phyloP scores from a whole-genome alignment of 2,797 vertebrate species.

The Enteromius paludinosus region DNA sequence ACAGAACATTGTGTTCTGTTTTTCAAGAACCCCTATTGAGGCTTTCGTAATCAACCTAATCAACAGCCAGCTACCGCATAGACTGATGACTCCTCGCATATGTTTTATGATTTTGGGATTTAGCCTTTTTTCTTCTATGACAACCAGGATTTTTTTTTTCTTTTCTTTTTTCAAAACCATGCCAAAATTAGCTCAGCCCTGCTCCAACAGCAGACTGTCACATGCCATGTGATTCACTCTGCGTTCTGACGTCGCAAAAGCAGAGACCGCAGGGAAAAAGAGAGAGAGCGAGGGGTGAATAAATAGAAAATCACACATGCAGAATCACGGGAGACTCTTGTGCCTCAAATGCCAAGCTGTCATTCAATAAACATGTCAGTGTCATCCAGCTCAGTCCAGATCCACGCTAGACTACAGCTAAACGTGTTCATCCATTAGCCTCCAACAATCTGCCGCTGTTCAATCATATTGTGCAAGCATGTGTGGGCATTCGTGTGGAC shows the following conservation, averaged over 20 bases:
- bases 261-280: conserved; percentile 20
- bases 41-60: not conserved
- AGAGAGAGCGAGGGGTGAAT: conserved; percentile 43
- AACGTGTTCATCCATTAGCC: not conserved
- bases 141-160: not conserved
- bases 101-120: conserved; percentile 10
- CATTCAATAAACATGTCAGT: conserved; percentile 27
- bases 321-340: conserved; percentile 47
- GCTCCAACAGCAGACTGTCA: conserved; percentile 67
- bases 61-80: not conserved
- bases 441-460: not conserved
- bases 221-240: conserved; percentile 67
- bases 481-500: not conserved
- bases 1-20: not conserved
- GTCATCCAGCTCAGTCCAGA: conserved; percentile 15
- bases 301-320: conserved; percentile 42
- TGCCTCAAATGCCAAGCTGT: conserved; percentile 59
- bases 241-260: not conserved
- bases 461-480: not conserved
- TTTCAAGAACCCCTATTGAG: not conserved
- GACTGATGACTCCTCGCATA: not conserved
- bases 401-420: not conserved
- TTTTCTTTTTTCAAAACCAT: conserved; percentile 29
- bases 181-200: conserved; percentile 67
- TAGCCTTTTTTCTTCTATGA: conserved; percentile 16